Evolutionary conservation across 2,888 invertebrate genomes (phyloP).

Genomic region (Notodonta ziczac): DNA sequence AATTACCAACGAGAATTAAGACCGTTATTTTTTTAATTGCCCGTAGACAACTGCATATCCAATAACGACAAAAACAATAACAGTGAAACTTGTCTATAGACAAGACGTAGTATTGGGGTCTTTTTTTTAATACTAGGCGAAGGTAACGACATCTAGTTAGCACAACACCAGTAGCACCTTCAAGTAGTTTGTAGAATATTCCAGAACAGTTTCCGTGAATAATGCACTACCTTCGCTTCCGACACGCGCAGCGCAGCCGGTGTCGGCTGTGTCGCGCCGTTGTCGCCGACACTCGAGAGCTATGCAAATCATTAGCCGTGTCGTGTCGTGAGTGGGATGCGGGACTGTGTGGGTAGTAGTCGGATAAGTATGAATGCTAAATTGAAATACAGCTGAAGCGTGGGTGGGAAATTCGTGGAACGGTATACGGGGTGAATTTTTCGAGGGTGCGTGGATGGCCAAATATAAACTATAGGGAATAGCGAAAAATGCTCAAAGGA

Average conservation of each 20-base stretch:
- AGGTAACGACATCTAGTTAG: not conserved
- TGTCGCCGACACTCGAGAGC: slow-evolving; percentile 5
- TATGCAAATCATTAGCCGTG: slow-evolving; percentile 4
- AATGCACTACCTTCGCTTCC: not conserved
- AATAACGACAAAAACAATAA: too few species aligned
- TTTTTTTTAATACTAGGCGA: too few species aligned
- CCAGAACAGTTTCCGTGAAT: not conserved
- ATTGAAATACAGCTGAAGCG: not conserved
- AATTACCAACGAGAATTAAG: too few species aligned
- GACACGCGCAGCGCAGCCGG: not conserved
- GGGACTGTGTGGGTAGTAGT: not conserved
- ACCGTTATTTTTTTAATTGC: too few species aligned
- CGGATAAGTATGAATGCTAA: not conserved
- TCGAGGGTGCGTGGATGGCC: too few species aligned
- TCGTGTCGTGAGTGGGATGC: not conserved
- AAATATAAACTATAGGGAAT: too few species aligned
- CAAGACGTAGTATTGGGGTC: too few species aligned
- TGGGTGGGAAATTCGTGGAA: not conserved
- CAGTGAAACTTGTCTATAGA: too few species aligned
- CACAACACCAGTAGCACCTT: not conserved
- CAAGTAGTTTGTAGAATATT: not conserved
- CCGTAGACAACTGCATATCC: too few species aligned
- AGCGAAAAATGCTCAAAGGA: too few species aligned
- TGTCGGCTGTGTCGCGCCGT: not conserved
- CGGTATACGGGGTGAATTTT: not conserved